These are phyloP conservation scores for Brenthis hecate DNA, from an alignment of 2,888 invertebrate genomes.

Conservation along the genomic window DNA sequence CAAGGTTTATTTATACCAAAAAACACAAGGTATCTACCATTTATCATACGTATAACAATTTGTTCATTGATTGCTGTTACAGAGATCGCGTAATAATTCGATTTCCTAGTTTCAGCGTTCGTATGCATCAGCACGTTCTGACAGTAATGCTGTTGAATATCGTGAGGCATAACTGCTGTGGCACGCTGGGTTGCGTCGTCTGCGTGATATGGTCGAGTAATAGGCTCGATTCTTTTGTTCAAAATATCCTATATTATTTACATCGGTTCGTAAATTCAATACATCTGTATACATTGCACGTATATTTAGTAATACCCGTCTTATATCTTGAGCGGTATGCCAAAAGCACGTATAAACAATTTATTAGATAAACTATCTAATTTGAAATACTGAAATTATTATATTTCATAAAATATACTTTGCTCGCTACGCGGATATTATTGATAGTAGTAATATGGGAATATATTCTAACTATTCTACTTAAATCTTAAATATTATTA, in stretches of 20 bases:
- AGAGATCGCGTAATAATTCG: constrained; percentile 23
- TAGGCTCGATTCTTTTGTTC: constrained; percentile 24
- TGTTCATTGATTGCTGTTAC: constrained; percentile 2
- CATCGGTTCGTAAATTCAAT: background rate
- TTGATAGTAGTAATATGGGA: too few species aligned
- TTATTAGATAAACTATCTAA: too few species aligned
- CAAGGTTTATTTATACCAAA: too few species aligned
- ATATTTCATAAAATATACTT: too few species aligned
- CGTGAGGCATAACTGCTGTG: constrained; percentile 52
- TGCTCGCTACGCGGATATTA: too few species aligned
- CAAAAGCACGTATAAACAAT: too few species aligned
- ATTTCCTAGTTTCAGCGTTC: constrained; percentile 38
- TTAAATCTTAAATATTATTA: too few species aligned
- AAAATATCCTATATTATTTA: background rate
- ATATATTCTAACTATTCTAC: too few species aligned
- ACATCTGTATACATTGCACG: background rate
- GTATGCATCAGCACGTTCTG: constrained; percentile 68
- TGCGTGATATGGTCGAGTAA: constrained; percentile 21
- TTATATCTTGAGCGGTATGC: too few species aligned
- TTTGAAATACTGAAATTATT: too few species aligned
- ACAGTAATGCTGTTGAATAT: constrained; percentile 63
- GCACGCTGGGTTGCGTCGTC: constrained; percentile 43
- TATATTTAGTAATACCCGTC: background rate
- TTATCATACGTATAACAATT: constrained; percentile 9
- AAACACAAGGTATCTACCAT: background rate